These are phyloP conservation scores for Sardina pilchardus DNA, from an alignment of 2,113 vertebrate genomes.

Conservation along the genomic window DNA sequence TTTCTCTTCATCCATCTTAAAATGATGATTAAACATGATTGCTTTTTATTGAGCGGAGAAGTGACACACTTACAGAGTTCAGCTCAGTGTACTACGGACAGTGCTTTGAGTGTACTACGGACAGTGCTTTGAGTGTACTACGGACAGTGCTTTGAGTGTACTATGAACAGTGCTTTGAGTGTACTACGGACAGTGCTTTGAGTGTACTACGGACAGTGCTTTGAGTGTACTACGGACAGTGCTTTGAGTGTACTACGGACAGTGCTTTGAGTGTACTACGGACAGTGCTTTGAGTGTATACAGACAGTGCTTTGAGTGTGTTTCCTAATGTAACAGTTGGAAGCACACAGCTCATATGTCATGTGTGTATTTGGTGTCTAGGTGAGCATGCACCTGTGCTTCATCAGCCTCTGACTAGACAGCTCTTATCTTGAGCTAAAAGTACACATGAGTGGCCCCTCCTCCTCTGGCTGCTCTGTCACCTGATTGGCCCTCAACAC, in stretches of 20 bases:
- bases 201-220: background rate
- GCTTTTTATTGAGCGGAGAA: background rate
- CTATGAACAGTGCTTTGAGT: too few species aligned
- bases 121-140: background rate
- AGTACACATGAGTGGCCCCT: background rate
- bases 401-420: background rate
- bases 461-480: background rate
- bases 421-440: slow-evolving; percentile 7
- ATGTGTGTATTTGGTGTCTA: background rate
- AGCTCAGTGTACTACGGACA: background rate
- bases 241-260: background rate
- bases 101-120: background rate
- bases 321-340: background rate
- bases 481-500: background rate
- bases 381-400: background rate
- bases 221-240: background rate
- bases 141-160: too few species aligned
- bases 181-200: background rate
- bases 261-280: background rate
- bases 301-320: too few species aligned
- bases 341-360: background rate
- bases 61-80: background rate
- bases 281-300: too few species aligned
- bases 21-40: background rate
- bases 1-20: background rate